Conservation (phyloP, 2,113 vertebrate species). For the Stegastes partitus region DNA sequence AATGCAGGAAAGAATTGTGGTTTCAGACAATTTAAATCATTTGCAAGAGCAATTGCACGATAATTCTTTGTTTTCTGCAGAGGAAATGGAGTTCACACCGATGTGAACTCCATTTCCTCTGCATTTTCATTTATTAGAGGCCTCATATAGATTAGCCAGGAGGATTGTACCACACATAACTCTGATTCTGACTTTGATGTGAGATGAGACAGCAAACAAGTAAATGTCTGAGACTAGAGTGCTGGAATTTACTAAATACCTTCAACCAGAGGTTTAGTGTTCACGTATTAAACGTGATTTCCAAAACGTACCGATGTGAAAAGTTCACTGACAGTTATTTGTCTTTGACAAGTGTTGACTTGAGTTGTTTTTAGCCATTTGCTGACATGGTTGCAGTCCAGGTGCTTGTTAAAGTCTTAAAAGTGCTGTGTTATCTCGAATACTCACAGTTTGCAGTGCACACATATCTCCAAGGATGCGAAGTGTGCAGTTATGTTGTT, state of each 20-base stretch:
- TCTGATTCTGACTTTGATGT: neutral
- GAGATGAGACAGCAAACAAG: neutral
- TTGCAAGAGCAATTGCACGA: too few relatives aligned
- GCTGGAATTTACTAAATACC: neutral
- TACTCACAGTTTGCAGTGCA: conserved; percentile 13
- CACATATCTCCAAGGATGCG: conserved; percentile 6
- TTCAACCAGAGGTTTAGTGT: neutral
- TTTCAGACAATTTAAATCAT: too few relatives aligned
- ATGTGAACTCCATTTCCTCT: too few relatives aligned
- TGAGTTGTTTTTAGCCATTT: conserved; percentile 17
- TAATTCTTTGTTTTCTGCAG: too few relatives aligned
- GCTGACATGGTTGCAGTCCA: neutral
- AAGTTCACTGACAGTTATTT: conserved; percentile 11
- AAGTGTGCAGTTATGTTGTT: neutral
- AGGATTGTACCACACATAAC: neutral
- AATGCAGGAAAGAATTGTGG: too few relatives aligned
- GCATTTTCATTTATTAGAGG: too few relatives aligned
- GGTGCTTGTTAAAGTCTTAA: conserved; percentile 21
- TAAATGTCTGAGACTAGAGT: neutral
- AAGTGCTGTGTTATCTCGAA: neutral
- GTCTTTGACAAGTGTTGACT: conserved; percentile 24
- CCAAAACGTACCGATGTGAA: neutral
- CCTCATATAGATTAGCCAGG: too few relatives aligned
- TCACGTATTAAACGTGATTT: neutral
- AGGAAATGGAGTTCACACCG: too few relatives aligned